phyloP scores from a whole-genome alignment of 2,888 invertebrate species.

The Ephialtes manifestator region DNA sequence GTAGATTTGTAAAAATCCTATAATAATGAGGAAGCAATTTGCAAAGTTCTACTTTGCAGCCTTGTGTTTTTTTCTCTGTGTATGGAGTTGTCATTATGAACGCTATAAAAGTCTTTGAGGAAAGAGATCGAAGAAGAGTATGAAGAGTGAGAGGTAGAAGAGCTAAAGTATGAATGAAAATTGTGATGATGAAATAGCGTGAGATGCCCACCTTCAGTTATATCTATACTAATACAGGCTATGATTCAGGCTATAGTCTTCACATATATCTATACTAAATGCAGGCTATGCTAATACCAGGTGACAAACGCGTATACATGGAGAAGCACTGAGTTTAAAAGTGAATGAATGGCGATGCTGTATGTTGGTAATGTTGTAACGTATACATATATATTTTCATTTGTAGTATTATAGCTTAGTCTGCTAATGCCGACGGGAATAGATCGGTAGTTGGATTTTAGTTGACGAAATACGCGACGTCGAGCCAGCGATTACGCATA shows the following conservation, averaged over 20 bases:
- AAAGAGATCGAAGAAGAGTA: too few relatives aligned
- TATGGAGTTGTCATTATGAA: slow-evolving; percentile 31
- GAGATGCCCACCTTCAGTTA: slow-evolving; percentile 1
- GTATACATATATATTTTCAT: not conserved
- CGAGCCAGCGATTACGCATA: not conserved
- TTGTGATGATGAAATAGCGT: slow-evolving; percentile 59
- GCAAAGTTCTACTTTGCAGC: too few relatives aligned
- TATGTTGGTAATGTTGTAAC: not conserved
- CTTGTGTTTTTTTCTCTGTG: too few relatives aligned
- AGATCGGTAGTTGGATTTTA: not conserved
- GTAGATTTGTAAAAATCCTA: too few relatives aligned
- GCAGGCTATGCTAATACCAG: not conserved
- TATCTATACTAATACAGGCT: not conserved
- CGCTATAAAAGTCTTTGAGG: slow-evolving; percentile 4
- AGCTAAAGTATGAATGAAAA: slow-evolving; percentile 71
- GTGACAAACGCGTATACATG: slow-evolving; percentile 15
- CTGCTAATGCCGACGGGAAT: not conserved
- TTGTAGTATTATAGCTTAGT: not conserved
- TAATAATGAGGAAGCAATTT: too few relatives aligned
- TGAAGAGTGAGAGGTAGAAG: slow-evolving; percentile 6
- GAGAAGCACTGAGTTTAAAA: not conserved
- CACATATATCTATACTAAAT: not conserved
- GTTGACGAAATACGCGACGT: not conserved
- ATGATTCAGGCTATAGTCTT: too few relatives aligned
- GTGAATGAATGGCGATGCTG: slow-evolving; percentile 12